Conservation (phyloP, 2,888 invertebrate genomes). For the Crossocerus cetratus region DNA sequence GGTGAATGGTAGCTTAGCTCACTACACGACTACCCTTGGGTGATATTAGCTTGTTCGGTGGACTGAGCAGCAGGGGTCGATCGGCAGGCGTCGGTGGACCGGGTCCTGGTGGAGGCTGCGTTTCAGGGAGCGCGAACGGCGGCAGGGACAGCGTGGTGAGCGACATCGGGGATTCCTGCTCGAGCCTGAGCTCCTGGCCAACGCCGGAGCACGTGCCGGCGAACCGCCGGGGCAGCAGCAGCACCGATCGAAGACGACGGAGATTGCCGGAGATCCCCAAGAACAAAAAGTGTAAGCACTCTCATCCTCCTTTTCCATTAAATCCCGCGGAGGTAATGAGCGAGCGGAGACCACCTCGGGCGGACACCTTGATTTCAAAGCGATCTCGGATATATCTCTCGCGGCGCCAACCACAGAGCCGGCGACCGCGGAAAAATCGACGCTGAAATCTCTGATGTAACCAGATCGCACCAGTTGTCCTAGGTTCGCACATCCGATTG, state of each 20-base stretch:
- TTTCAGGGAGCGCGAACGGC: slow-evolving; percentile 66
- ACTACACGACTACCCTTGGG: slow-evolving; percentile 63
- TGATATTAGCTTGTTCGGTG: slow-evolving; percentile 75
- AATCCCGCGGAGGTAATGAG: slow-evolving; percentile 15
- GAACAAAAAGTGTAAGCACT: slow-evolving; percentile 87
- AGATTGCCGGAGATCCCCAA: slow-evolving; percentile 94
- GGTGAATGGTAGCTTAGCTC: slow-evolving; percentile 58
- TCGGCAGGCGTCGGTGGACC: slow-evolving; percentile 61
- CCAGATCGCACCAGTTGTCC: slow-evolving; percentile 33
- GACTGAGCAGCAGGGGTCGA: slow-evolving; percentile 72
- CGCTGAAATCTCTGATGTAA: slow-evolving; percentile 34
- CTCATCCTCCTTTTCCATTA: not conserved
- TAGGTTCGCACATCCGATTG: slow-evolving; percentile 4
- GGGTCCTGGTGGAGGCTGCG: slow-evolving; percentile 59
- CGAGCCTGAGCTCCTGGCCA: slow-evolving; percentile 72
- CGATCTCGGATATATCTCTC: slow-evolving; percentile 29
- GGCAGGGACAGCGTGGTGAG: slow-evolving; percentile 73
- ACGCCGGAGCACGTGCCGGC: slow-evolving; percentile 71
- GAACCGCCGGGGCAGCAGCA: slow-evolving; percentile 62
- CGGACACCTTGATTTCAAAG: not conserved
- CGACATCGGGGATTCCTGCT: slow-evolving; percentile 72
- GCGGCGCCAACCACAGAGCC: slow-evolving; percentile 32
- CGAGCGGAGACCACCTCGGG: not conserved
- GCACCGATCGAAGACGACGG: slow-evolving; percentile 84
- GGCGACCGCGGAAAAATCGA: slow-evolving; percentile 46